phyloP scores from a whole-genome alignment of 2,113 vertebrate genomes.

The Talpa occidentalis region DNA sequence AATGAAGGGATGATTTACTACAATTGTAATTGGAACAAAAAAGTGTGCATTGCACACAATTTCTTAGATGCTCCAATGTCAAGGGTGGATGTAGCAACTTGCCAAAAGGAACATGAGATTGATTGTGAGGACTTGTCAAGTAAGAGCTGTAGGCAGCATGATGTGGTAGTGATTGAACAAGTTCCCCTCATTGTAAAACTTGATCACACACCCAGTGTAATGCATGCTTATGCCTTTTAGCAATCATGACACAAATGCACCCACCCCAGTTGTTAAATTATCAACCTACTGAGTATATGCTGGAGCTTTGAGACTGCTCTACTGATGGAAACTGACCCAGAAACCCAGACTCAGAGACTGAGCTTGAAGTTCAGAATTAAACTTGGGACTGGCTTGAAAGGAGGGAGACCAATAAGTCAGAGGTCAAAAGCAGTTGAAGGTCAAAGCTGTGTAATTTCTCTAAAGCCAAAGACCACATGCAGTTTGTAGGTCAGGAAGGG shows the following conservation, averaged over 20 bases:
- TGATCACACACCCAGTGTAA: background rate
- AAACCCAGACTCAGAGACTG: background rate
- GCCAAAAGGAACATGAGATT: background rate
- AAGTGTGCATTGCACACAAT: background rate
- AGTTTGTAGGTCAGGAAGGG: background rate
- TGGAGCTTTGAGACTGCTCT: background rate
- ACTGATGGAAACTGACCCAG: background rate
- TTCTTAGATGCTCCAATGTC: background rate
- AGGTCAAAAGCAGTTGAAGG: background rate
- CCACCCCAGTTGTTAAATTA: background rate
- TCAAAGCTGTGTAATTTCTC: background rate
- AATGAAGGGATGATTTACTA: background rate
- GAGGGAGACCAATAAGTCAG: background rate
- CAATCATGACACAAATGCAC: background rate
- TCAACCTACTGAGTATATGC: background rate
- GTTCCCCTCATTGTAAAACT: background rate
- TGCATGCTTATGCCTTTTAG: constrained; percentile 42
- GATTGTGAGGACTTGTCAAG: background rate
- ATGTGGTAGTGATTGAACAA: background rate
- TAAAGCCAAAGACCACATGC: background rate
- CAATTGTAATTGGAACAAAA: background rate
- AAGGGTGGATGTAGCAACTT: background rate
- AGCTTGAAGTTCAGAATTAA: background rate
- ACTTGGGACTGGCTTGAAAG: background rate
- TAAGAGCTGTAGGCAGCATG: background rate